phyloP scores from a whole-genome alignment of 2,113 vertebrate species.

The Chamaetylas fuelleborni region DNA sequence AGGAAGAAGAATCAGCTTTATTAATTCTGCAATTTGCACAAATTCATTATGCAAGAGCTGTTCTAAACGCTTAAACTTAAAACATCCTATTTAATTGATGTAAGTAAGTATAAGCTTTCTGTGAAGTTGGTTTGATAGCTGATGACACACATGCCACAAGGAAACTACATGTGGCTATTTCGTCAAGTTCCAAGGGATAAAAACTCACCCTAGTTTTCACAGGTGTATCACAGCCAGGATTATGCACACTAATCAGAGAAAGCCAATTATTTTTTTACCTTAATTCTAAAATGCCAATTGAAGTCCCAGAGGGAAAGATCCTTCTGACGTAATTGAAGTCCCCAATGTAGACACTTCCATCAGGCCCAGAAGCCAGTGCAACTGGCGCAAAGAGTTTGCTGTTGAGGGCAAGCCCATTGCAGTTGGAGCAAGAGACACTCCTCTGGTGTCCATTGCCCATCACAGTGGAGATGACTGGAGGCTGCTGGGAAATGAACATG shows the following conservation, averaged over 20 bases:
- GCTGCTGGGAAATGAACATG: slow-evolving; percentile 95
- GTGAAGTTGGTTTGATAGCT: neutral
- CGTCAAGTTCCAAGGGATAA: neutral
- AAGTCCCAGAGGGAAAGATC: slow-evolving; percentile 89
- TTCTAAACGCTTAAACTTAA: neutral
- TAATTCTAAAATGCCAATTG: slow-evolving; percentile 89
- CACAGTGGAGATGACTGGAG: slow-evolving; percentile 87
- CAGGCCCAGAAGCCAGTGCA: slow-evolving; percentile 89
- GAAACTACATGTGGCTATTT: neutral
- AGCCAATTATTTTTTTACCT: slow-evolving; percentile 76
- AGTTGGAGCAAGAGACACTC: slow-evolving; percentile 86
- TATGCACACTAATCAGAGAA: neutral
- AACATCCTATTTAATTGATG: neutral
- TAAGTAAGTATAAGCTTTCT: neutral
- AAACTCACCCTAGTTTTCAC: neutral
- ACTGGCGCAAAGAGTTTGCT: slow-evolving; percentile 96
- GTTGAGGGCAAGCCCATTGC: slow-evolving; percentile 84
- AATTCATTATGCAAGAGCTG: neutral
- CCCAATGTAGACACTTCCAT: slow-evolving; percentile 92
- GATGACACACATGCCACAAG: neutral
- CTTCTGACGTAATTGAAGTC: slow-evolving; percentile 96
- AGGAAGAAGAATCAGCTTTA: neutral
- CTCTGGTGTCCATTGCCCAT: slow-evolving; percentile 96
- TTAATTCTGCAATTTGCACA: neutral
- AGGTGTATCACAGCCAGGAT: neutral